phyloP scores from a whole-genome alignment of 2,888 invertebrate genomes.

The Calameuta filiformis region DNA sequence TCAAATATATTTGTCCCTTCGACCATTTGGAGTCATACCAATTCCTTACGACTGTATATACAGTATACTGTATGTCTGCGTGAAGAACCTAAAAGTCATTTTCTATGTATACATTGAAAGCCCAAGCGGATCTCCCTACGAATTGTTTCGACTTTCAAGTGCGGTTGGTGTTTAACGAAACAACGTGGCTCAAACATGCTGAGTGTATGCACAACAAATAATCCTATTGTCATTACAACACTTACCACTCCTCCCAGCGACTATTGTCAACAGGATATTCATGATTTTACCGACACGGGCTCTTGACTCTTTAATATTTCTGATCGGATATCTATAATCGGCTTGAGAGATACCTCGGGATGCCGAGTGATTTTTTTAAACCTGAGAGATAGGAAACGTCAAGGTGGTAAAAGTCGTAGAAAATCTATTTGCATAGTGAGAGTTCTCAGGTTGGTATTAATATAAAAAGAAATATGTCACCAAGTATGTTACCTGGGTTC shows the following conservation, averaged over 20 bases:
- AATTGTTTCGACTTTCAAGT: conserved; percentile 1
- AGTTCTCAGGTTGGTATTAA: background rate
- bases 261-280: conserved; percentile 4
- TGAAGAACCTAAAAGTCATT: background rate
- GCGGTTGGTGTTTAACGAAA: conserved; percentile 31
- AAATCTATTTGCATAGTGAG: background rate
- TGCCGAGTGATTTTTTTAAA: background rate
- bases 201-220: conserved; percentile 29
- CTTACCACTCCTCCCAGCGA: background rate
- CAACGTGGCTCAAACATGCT: conserved; percentile 41
- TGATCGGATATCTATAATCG: background rate
- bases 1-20: background rate
- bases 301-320: background rate
- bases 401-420: background rate
- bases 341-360: background rate
- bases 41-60: background rate
- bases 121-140: background rate
- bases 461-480: background rate
- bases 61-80: background rate
- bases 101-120: background rate
- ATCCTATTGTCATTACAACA: background rate
- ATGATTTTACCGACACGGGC: background rate
- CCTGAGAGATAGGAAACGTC: background rate
- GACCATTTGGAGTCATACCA: background rate
- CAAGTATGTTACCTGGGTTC: background rate